Evolutionary conservation across 2,113 vertebrate species (phyloP).

Genomic region (Campylomormyrus numenius): DNA sequence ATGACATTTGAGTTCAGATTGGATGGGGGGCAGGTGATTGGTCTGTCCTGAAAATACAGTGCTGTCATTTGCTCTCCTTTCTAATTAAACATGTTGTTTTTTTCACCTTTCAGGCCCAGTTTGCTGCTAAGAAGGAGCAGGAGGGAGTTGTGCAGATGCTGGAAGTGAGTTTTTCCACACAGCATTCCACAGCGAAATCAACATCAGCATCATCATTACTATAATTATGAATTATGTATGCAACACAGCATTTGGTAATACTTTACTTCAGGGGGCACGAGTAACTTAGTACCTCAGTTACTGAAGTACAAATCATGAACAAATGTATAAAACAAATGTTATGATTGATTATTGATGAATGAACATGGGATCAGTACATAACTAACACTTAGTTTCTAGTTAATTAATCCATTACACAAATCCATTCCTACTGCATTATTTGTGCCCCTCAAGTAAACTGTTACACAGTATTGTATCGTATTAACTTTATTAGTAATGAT

Average conservation of each 20-base stretch:
- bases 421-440: not conserved
- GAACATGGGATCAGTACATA: not conserved
- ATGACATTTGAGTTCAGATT: not conserved
- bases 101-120: conserved; percentile 74
- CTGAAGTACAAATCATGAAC: not conserved
- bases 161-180: conserved; percentile 70
- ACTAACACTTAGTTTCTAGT: not conserved
- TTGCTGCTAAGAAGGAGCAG: conserved; percentile 88
- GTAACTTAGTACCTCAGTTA: not conserved
- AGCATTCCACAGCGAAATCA: not conserved
- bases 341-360: not conserved
- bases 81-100: not conserved
- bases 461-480: not conserved
- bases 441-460: not conserved
- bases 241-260: not conserved
- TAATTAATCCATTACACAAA: not conserved
- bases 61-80: not conserved
- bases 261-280: not conserved
- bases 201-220: not conserved
- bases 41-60: not conserved
- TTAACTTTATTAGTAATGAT: not conserved
- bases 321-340: not conserved
- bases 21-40: not conserved
- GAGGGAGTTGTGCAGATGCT: conserved; percentile 91
- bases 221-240: not conserved